phyloP scores from a whole-genome alignment of 2,797 vertebrate species.

The Enteromius paludinosus region DNA sequence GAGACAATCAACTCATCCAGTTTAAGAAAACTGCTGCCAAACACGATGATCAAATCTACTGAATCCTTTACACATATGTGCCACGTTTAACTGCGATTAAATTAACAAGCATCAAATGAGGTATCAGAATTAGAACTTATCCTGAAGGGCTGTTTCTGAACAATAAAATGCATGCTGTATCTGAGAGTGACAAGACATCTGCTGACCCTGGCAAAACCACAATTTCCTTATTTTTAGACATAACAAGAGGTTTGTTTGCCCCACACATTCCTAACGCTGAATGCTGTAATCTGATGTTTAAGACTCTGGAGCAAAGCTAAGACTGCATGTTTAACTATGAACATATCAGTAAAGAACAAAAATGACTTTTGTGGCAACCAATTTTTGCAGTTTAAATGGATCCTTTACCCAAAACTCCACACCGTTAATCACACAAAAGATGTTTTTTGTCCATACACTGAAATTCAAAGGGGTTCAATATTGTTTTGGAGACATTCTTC shows the following conservation, averaged over 20 bases:
- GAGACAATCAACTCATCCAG: slow-evolving; percentile 19
- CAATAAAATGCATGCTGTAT: slow-evolving; percentile 47
- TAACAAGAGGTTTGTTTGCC: slow-evolving; percentile 45
- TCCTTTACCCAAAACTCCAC: background rate
- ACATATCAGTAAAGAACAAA: background rate
- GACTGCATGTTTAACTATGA: slow-evolving; percentile 31
- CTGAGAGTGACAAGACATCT: slow-evolving; percentile 47
- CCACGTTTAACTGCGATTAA: slow-evolving; percentile 63
- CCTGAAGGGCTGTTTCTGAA: slow-evolving; percentile 59
- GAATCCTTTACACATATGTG: slow-evolving; percentile 46
- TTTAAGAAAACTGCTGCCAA: slow-evolving; percentile 55
- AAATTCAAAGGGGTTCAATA: background rate
- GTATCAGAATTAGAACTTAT: slow-evolving; percentile 66
- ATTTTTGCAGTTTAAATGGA: background rate
- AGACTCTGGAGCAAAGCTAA: slow-evolving; percentile 53
- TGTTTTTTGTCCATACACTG: background rate
- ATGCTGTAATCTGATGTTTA: slow-evolving; percentile 51
- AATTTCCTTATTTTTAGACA: slow-evolving; percentile 42
- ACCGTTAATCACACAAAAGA: background rate
- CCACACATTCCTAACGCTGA: slow-evolving; percentile 58
- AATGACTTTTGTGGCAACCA: background rate
- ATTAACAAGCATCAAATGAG: slow-evolving; percentile 70
- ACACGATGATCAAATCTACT: background rate
- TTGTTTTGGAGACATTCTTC: background rate
- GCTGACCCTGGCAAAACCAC: slow-evolving; percentile 53